phyloP scores from a whole-genome alignment of 2,113 vertebrate genomes.

The Panthera tigris region DNA sequence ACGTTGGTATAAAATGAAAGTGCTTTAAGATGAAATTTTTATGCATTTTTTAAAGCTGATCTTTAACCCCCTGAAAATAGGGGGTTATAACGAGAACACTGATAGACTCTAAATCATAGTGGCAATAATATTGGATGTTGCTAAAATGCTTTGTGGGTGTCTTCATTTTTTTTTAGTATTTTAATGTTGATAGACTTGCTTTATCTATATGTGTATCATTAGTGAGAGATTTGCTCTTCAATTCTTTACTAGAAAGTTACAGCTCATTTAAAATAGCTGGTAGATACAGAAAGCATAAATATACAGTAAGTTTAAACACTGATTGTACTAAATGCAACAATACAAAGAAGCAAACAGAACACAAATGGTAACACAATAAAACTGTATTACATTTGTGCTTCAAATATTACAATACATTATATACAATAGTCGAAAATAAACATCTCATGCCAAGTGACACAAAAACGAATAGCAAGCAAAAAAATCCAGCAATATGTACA shows the following conservation, averaged over 20 bases:
- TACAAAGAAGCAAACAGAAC: constrained; percentile 90
- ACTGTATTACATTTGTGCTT: constrained; percentile 99
- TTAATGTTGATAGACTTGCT: constrained; percentile 84
- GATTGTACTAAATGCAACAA: constrained; percentile 91
- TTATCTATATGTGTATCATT: constrained; percentile 83
- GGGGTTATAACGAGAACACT: constrained; percentile 81
- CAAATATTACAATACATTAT: constrained; percentile 98
- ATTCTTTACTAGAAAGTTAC: constrained; percentile 89
- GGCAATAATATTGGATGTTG: constrained; percentile 79
- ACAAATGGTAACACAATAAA: constrained; percentile 98
- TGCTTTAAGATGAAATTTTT: constrained; percentile 83
- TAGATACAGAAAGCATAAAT: constrained; percentile 89
- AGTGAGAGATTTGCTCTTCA: constrained; percentile 86
- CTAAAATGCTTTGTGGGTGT: constrained; percentile 72
- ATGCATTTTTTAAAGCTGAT: constrained; percentile 83
- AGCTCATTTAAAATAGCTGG: constrained; percentile 90
- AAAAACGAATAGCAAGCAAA: constrained; percentile 89
- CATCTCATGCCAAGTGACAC: constrained; percentile 98
- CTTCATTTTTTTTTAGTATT: constrained; percentile 76
- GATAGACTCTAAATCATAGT: constrained; percentile 79
- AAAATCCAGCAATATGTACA: constrained; percentile 88
- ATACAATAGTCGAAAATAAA: constrained; percentile 98
- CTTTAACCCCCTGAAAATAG: constrained; percentile 86
- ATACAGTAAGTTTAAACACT: constrained; percentile 89
- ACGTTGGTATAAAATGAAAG: constrained; percentile 86